A percentile compares a stretch with the other conserved stretches of the same genome.
Conservation (phyloP, 2,888 invertebrate genomes). For the Pecten maximus region DNA sequence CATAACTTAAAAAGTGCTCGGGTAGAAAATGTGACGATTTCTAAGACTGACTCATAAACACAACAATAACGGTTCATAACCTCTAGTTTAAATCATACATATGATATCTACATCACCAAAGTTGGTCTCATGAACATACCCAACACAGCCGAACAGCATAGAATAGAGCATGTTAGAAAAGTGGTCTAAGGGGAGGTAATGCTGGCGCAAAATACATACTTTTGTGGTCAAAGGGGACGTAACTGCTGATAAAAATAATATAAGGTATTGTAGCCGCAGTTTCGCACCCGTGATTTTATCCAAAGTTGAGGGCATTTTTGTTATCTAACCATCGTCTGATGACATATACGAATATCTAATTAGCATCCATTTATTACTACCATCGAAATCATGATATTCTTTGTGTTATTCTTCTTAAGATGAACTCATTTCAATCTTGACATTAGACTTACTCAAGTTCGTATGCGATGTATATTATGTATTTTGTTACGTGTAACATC, state of each 20-base stretch:
- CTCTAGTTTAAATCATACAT: too few species aligned
- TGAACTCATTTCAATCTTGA: not conserved
- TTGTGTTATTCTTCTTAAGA: not conserved
- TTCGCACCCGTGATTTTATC: not conserved
- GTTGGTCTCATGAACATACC: too few species aligned
- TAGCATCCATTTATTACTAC: not conserved
- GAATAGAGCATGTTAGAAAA: too few species aligned
- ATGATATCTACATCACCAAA: too few species aligned
- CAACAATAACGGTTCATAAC: too few species aligned
- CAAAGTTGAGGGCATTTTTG: not conserved
- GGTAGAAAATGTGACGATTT: too few species aligned
- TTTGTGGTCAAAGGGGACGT: conserved; percentile 41
- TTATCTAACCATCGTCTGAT: not conserved
- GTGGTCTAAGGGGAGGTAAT: conserved; percentile 41
- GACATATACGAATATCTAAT: not conserved
- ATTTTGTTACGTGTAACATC: too few species aligned
- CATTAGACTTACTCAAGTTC: not conserved
- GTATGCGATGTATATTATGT: not conserved
- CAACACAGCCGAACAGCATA: too few species aligned
- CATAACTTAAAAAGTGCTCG: too few species aligned
- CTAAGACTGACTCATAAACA: too few species aligned
- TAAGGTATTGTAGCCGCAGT: not conserved
- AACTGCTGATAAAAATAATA: conserved; percentile 2
- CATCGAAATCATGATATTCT: not conserved
- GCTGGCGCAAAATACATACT: not conserved